These are phyloP conservation scores for Meandrina meandrites DNA, from an alignment of 92 coral and sea anemone species.

Conservation along the genomic window DNA sequence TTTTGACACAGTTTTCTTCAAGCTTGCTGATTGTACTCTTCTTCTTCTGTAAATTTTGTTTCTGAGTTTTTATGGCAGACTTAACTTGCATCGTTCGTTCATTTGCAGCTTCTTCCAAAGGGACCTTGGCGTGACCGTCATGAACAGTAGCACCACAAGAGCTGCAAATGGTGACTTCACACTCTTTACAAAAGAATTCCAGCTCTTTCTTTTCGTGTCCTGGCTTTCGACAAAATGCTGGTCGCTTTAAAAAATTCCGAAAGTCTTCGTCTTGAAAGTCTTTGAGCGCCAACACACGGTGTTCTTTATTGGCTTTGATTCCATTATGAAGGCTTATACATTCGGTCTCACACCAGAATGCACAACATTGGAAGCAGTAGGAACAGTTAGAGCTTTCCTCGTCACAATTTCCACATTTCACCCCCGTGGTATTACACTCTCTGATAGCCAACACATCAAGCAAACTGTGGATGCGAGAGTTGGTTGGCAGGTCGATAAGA, in stretches of 20 bases:
- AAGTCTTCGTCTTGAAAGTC: slow-evolving; percentile 39
- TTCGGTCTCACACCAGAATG: too few relatives aligned
- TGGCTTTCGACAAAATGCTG: slow-evolving; percentile 10
- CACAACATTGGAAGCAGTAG: too few relatives aligned
- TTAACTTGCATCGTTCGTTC: neutral
- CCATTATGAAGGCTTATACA: too few relatives aligned
- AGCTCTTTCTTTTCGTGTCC: slow-evolving; percentile 7
- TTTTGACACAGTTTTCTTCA: neutral
- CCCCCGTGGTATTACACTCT: too few relatives aligned
- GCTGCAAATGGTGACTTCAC: neutral
- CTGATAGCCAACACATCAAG: too few relatives aligned
- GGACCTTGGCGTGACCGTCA: neutral
- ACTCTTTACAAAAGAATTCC: slow-evolving; percentile 3
- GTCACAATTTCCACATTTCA: too few relatives aligned
- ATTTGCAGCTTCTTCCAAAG: slow-evolving; percentile 6
- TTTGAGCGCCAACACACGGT: neutral
- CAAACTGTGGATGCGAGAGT: too few relatives aligned
- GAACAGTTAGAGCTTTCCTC: too few relatives aligned
- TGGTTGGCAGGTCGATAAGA: too few relatives aligned
- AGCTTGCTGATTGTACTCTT: neutral
- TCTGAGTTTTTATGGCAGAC: neutral
- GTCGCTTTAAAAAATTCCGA: slow-evolving; percentile 1
- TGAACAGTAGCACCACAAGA: slow-evolving; percentile 7
- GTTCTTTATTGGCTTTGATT: too few relatives aligned
- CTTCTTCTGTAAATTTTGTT: neutral